Conservation (phyloP, 2,113 vertebrate genomes). For the Oryzias melastigma region DNA sequence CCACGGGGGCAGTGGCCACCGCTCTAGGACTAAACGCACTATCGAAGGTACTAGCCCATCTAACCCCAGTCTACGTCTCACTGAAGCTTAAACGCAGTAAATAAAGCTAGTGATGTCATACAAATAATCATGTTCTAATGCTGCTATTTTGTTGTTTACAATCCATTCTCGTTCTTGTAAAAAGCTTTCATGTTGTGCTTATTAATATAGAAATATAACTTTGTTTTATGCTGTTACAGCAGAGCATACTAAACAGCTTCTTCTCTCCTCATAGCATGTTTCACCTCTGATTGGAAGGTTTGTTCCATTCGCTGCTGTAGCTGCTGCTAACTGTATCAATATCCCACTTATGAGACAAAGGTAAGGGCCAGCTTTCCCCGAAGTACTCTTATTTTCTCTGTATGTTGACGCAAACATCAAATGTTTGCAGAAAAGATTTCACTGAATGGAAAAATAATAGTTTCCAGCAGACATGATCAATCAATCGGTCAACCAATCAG, state of each 20-base stretch:
- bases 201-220: not conserved
- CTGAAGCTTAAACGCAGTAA: slow-evolving; percentile 27
- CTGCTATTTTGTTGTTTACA: not conserved
- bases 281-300: slow-evolving; percentile 94
- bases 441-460: no score
- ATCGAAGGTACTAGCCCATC: slow-evolving; percentile 86
- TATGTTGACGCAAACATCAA: not conserved
- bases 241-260: not conserved
- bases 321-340: slow-evolving; percentile 98
- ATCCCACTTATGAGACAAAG: slow-evolving; percentile 98
- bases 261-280: slow-evolving; percentile 78
- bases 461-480: no score
- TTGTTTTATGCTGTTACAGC: not conserved
- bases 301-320: slow-evolving; percentile 98
- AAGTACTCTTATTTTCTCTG: not conserved
- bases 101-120: slow-evolving; percentile 12
- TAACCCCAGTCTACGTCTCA: slow-evolving; percentile 46
- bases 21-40: slow-evolving; percentile 95
- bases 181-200: slow-evolving; percentile 1
- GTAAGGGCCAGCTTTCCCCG: slow-evolving; percentile 65
- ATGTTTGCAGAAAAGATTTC: not conserved
- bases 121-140: slow-evolving; percentile 11
- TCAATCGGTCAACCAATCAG: no score
- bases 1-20: slow-evolving; percentile 92
- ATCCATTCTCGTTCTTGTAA: slow-evolving; percentile 3